These are phyloP conservation scores for Trimorus sp. DNA, from an alignment of 2,888 invertebrate genomes.

Conservation along the genomic window DNA sequence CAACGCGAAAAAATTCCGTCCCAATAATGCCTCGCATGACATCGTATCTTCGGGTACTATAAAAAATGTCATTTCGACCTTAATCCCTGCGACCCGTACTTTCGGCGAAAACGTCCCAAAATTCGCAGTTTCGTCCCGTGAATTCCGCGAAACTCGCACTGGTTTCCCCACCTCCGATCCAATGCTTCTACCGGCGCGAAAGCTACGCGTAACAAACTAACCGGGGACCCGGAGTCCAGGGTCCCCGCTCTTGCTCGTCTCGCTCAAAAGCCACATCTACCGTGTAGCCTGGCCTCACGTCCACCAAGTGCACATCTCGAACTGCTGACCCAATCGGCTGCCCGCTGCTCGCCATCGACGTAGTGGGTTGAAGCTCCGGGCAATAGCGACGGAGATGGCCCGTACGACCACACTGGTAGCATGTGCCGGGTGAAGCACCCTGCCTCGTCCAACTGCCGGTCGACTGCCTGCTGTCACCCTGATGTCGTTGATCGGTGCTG, in stretches of 20 bases:
- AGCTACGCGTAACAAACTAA: not conserved
- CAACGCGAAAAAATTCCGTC: not conserved
- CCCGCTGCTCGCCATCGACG: not conserved
- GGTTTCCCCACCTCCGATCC: not conserved
- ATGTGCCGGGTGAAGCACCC: not conserved
- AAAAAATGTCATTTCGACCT: not conserved
- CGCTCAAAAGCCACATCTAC: not conserved
- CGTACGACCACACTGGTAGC: not conserved
- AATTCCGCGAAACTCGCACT: not conserved
- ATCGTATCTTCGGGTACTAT: slow-evolving; percentile 10
- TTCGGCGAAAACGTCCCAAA: not conserved
- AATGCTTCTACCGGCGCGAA: not conserved
- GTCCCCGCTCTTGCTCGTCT: not conserved
- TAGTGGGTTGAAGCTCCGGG: not conserved
- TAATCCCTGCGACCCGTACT: not conserved
- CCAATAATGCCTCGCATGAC: not conserved
- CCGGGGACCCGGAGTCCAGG: slow-evolving; percentile 1
- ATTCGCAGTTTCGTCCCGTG: not conserved
- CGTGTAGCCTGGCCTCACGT: not conserved
- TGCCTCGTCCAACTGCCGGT: no score
- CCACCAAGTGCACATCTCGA: no score
- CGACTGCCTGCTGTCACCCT: no score
- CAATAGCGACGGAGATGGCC: not conserved
- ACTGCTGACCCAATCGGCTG: no score
- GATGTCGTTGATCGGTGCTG: not conserved